Base-by-base conservation (phyloP, 2,888 invertebrate genomes). In the Liodrosophila aerea region DNA sequence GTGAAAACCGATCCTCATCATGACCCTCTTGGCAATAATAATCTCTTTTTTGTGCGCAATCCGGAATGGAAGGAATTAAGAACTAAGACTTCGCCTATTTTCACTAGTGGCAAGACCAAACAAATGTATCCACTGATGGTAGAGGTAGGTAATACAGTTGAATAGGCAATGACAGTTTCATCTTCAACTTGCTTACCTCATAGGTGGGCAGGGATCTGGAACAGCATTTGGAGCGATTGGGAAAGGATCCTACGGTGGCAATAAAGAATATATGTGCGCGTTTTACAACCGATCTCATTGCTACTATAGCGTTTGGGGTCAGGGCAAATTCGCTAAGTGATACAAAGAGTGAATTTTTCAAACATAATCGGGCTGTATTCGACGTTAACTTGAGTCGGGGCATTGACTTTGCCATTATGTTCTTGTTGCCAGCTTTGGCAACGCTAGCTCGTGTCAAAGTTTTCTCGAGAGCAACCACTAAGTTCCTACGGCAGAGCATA, bases 61-160 rank as follows among this genome's bases (percentile, higher is more conserved):
- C 89, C 91, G 0, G 66, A 76, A 0, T 91, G 91, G 91, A 91
- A 87, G 33, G 53, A 81, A 4, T 33, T 91, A 0, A 82, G 91
- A 1, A 9, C 65, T 0, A 91, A 89, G 37, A 46, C 91, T 1
- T 88, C 91, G 0, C 91, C 91, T 0, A 86, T 90, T 1, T 91
- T 91, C 60, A 90, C 89, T 0, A 86, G 82, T 45, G 89, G 89
- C 9, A 89, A 88, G 65, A 75, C 87, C 7, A 89, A 88, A 51
- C 86, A 88, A 61, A 88, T 89, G 87, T 89, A 88, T 71, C 74
- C 85, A 0, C 62, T 89, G 0, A 72, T 89, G 44, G 59, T 75
- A 7, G 80, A 87, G 69, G 87, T 88, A 33, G 64, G 73, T 34
- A 0, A 31, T 31, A 4, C 11, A 11, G 2, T 8, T 15, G 9